Conservation (phyloP, 2,113 vertebrate genomes). For the Glareola pratincola region DNA sequence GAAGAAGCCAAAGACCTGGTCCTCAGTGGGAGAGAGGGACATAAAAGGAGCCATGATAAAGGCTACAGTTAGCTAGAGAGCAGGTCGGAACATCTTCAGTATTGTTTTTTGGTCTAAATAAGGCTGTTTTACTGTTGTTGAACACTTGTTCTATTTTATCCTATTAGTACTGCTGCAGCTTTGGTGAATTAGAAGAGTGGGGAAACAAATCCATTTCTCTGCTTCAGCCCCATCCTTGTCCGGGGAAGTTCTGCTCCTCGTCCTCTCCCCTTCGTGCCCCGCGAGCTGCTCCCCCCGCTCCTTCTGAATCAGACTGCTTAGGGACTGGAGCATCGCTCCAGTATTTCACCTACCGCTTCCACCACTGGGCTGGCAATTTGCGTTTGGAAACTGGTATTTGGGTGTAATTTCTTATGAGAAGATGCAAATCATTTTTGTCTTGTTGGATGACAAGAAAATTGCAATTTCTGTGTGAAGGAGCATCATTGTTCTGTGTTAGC, state of each 20-base stretch:
- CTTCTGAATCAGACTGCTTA: rapidly evolving
- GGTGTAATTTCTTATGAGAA: background rate
- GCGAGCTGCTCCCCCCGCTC: background rate
- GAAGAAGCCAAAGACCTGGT: background rate
- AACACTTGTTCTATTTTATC: background rate
- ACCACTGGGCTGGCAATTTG: background rate
- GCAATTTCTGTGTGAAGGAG: background rate
- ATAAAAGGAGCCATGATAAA: background rate
- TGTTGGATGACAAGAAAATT: background rate
- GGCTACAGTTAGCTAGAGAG: background rate
- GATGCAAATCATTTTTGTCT: background rate
- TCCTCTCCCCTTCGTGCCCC: background rate
- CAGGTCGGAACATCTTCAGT: background rate
- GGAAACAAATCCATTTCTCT: background rate
- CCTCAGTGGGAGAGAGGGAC: background rate
- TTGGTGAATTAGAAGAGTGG: background rate
- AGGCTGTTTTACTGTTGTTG: background rate
- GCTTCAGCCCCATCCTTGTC: background rate
- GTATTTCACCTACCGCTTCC: background rate
- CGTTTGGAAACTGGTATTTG: too few relatives aligned
- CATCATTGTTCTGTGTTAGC: rapidly evolving
- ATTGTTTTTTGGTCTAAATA: background rate
- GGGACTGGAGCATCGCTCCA: background rate
- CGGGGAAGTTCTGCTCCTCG: background rate
- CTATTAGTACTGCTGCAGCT: background rate